Evolutionary conservation across 1,140 invertebrate genomes (phyloP), one percentile per base, ranked within the genome.

Genomic region (Chionoecetes opilio): DNA sequence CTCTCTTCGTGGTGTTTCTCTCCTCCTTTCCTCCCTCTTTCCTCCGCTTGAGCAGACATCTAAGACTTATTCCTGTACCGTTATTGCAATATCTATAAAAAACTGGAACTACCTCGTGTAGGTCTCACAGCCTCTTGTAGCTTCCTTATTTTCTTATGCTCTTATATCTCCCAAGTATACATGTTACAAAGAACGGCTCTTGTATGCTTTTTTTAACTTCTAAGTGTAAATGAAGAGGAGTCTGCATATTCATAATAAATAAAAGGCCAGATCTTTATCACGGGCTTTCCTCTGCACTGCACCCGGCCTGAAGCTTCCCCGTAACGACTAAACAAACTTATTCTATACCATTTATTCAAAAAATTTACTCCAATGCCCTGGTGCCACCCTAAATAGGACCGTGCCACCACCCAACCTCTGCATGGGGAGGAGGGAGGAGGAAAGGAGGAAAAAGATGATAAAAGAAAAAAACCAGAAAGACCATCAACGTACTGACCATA

Each of bases 401-500:
- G 32, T 41, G n/a, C 35, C 87, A 37, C 88, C 88, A 91, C 46
- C 41, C 29, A 17, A 21, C 11, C 37, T 38, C 35, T 41, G 35
- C 86, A 29, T 3, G 86, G 41, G n/a, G 75, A 63, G 29, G 26
- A 89, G 21, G 92, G 32, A 26, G 11, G 46, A 34, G 21, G 29
- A 31, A 17, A 41, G 38, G 17, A 90, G 34, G 88, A 75, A 14
- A 63, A 75, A 46, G 21, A 63, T 2, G 32, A 2, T 2, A 29
- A 31, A 53, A 31, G 21, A 8, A 53, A 14, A 53, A 32, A n/a
- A 46, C 46, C 32, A 38, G 46, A 63, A 87, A 35, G 8, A 53
- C 38, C 92, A 92, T 92, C 82, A 92, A 38, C 91, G 91, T 92
- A 87, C 85, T 38, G 31, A 34, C 11, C 41, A 92, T 84, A 82